Percentiles rank a stretch among this genome's conserved stretches.
These are phyloP conservation scores for Nipponia nippon DNA, from an alignment of 2,113 vertebrate genomes.

Conservation along the genomic window DNA sequence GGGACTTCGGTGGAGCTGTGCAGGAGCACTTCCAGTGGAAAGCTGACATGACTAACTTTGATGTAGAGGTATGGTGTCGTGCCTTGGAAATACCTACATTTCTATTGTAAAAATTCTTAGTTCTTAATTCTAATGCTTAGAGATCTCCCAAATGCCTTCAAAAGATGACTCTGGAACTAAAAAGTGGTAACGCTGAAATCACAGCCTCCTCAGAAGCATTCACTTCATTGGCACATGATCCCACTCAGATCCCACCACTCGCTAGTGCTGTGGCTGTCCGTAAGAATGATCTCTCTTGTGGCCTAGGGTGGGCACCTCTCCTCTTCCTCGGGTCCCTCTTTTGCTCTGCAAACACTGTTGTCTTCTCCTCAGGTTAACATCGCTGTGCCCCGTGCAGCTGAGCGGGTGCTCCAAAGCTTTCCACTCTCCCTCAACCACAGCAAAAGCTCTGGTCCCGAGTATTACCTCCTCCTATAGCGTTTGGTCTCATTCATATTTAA, in stretches of 20 bases:
- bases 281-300: not conserved
- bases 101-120: too few relatives aligned
- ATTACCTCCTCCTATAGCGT: too few relatives aligned
- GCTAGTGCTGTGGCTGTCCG: not conserved
- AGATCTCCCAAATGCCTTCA: not conserved
- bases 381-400: too few relatives aligned
- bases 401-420: not conserved
- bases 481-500: not conserved
- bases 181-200: not conserved
- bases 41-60: constrained; percentile 97
- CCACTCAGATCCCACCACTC: not conserved
- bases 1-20: constrained; percentile 93
- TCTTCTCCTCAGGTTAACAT: not conserved
- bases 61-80: constrained; percentile 84
- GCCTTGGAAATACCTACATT: not conserved
- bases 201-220: rapidly evolving
- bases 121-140: not conserved
- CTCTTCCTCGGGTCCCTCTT: not conserved
- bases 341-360: not conserved
- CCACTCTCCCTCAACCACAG: not conserved
- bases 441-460: rapidly evolving
- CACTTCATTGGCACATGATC: not conserved
- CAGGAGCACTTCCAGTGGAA: constrained; percentile 97
- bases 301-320: not conserved
- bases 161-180: not conserved